phyloP scores from a whole-genome alignment of 2,888 invertebrate species.

The Ectemnius continuus region DNA sequence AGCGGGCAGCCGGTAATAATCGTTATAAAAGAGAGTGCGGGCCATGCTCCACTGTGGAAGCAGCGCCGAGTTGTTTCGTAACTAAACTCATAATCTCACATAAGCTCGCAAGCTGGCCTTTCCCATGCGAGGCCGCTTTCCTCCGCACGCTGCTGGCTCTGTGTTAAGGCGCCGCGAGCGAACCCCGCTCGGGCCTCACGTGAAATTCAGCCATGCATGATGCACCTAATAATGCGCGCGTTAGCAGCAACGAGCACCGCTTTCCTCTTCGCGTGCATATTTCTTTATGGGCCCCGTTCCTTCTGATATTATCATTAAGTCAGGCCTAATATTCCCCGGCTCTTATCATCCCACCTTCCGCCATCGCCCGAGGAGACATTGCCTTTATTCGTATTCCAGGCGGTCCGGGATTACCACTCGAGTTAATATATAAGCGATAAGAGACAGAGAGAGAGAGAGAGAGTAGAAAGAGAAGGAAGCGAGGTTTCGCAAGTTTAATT shows the following conservation, averaged over 20 bases:
- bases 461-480: neutral
- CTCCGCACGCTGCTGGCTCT: constrained; percentile 52
- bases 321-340: no score
- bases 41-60: constrained; percentile 33
- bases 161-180: constrained; percentile 21
- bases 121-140: constrained; percentile 69
- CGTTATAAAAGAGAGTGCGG: constrained; percentile 70
- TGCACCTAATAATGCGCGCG: constrained; percentile 68
- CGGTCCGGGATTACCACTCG: constrained; percentile 11
- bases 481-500: constrained; percentile 47
- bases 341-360: no score
- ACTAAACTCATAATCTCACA: constrained; percentile 76
- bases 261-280: neutral
- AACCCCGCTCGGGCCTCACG: constrained; percentile 57
- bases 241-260: constrained; percentile 54
- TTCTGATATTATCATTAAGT: neutral
- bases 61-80: constrained; percentile 67
- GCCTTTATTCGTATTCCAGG: constrained; percentile 12
- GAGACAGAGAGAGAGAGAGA: constrained; percentile 39
- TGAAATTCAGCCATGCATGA: constrained; percentile 68
- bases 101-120: constrained; percentile 75
- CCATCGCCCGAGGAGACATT: no score
- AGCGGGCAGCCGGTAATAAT: constrained; percentile 64
- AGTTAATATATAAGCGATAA: constrained; percentile 27
- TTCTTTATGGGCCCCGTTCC: neutral